Base-by-base conservation (phyloP, 1,140 invertebrate species). In the Mamestra configurata region DNA sequence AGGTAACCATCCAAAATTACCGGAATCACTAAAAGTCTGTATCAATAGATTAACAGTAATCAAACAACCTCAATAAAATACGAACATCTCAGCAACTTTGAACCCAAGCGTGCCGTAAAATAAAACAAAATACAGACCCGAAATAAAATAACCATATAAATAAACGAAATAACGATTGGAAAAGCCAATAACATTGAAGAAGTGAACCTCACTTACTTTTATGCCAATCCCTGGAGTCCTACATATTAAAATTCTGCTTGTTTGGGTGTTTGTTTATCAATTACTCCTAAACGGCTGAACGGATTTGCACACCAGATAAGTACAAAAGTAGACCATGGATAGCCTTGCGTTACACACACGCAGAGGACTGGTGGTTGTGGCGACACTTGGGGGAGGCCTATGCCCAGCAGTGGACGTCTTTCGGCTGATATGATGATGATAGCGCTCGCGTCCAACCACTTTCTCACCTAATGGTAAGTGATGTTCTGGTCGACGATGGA, bases 131-230 rank as follows among this genome's bases (percentile, higher is more conserved):
- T 71, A 24, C 49, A 18, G 13, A 5, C n/a, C 59, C 18, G 20
- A 70, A 46, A 70, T 55, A 55, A 59, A 57, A 75, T 40, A 43
- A 11, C 49, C 46, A 71, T 75, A 75, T 43, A 75, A 75, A 75
- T 43, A 75, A 75, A 59, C 51, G 24, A 40, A 46, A 59, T 75
- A 59, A 75, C 71, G 71, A 57, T 75, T n/a, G 71, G 35, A 13
- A 59, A 24, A 49, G 20, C 71, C 35, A 40, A 75, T 75, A 75
- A 75, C 57, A 55, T 59, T 37, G 35, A 18, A 37, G 13, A 43
- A 59, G 31, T 57, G 51, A 75, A 59, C 70, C 70, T 37, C 70
- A 37, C 70, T 72, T 59, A 75, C 53, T 75, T 57, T 59, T n/a
- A 59, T 22, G 11, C 51, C 37, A 43, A 75, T 75, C 22, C 37